Evolutionary conservation across 2,888 invertebrate genomes (phyloP).

Genomic region (Drosophila mimica): DNA sequence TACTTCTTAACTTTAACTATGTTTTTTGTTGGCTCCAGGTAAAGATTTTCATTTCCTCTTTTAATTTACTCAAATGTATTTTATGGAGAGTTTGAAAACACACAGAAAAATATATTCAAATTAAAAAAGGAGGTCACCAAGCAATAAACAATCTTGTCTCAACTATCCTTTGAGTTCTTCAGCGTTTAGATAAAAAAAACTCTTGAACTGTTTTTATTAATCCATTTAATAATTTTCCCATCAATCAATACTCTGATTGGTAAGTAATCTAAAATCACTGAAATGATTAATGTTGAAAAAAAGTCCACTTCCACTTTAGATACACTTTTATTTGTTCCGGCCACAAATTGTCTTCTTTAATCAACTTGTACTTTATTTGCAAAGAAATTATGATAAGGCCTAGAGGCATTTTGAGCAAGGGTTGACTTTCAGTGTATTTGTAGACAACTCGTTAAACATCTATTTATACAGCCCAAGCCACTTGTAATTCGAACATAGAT

Average conservation of each 20-base stretch:
- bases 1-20: not conserved
- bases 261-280: slow-evolving; percentile 15
- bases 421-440: slow-evolving; percentile 20
- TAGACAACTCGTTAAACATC: not conserved
- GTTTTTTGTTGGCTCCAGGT: not conserved
- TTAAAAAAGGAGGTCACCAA: not conserved
- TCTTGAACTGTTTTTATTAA: not conserved
- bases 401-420: not conserved
- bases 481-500: not conserved
- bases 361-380: slow-evolving; percentile 60
- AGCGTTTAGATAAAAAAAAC: not conserved
- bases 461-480: not conserved
- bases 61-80: not conserved
- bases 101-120: not conserved
- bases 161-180: not conserved
- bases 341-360: slow-evolving; percentile 5
- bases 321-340: slow-evolving; percentile 34
- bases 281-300: slow-evolving; percentile 48
- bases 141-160: not conserved
- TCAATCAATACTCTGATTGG: slow-evolving; percentile 4
- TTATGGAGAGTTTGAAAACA: not conserved
- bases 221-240: not conserved
- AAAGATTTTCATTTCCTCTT: not conserved
- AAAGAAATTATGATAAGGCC: slow-evolving; percentile 62
- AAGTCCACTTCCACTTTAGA: not conserved